These are phyloP conservation scores for Stichodactyla helianthus DNA, from an alignment of 64 coral and sea anemone genomes.

Conservation along the genomic window DNA sequence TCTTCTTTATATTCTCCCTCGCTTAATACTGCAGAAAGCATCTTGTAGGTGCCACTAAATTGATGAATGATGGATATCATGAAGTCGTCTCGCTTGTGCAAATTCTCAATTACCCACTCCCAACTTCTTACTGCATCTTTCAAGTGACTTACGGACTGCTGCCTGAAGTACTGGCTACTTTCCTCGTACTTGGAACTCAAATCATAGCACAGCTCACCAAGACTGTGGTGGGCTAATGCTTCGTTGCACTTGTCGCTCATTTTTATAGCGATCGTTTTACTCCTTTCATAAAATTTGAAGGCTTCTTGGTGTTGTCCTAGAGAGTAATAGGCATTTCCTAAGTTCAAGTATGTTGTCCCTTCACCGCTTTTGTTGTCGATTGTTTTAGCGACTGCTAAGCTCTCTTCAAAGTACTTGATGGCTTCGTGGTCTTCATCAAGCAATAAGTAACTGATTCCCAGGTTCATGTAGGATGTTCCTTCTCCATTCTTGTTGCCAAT, in stretches of 20 bases:
- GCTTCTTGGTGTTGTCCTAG: neutral
- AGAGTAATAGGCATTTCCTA: neutral
- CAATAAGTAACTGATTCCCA: neutral
- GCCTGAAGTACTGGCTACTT: neutral
- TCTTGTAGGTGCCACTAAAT: neutral
- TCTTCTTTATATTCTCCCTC: neutral
- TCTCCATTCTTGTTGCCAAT: slow-evolving; percentile 5
- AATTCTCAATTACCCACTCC: neutral
- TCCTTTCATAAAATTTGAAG: slow-evolving; percentile 2
- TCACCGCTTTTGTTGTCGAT: slow-evolving; percentile 19
- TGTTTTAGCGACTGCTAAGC: slow-evolving; percentile 12
- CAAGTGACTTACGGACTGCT: neutral
- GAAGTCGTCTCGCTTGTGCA: neutral
- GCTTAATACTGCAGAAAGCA: neutral
- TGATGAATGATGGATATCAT: neutral
- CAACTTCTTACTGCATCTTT: neutral
- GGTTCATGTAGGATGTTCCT: neutral
- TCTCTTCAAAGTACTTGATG: neutral
- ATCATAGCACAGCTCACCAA: neutral
- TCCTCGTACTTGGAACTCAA: neutral
- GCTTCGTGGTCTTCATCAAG: neutral
- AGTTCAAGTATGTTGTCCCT: neutral
- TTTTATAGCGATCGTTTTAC: neutral
- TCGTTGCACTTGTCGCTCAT: neutral
- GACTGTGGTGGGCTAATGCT: neutral